Percentiles rank a stretch among this genome's conserved stretches.
Evolutionary conservation across 2,113 vertebrate species (phyloP).

Genomic region (Gymnorhina tibicen): DNA sequence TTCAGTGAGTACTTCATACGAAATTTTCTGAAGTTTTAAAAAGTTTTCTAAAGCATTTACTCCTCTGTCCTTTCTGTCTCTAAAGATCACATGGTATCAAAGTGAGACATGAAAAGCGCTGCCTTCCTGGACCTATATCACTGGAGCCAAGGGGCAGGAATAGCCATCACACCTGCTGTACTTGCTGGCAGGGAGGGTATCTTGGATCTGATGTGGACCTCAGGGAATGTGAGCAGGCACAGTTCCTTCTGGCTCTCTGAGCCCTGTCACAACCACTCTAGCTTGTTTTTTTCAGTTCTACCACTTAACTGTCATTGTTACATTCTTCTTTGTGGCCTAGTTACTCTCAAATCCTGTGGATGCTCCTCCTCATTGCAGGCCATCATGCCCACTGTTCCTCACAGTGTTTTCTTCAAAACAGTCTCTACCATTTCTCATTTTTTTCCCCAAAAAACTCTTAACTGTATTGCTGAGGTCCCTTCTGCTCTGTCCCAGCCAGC

Average conservation of each 20-base stretch:
- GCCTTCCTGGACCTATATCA: not conserved
- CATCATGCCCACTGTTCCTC: not conserved
- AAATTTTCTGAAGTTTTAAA: not conserved
- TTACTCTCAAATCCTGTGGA: not conserved
- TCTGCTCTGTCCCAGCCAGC: not conserved
- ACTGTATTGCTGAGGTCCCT: not conserved
- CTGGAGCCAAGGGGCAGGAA: not conserved
- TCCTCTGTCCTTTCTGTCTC: not conserved
- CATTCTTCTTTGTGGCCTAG: not conserved
- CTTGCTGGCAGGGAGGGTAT: fast-evolving
- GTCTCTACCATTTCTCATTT: not conserved
- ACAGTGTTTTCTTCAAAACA: not conserved
- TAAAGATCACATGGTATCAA: not conserved
- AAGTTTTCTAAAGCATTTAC: not conserved
- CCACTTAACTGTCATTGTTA: too few relatives aligned
- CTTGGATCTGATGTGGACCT: not conserved
- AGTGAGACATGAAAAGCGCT: not conserved
- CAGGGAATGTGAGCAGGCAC: not conserved
- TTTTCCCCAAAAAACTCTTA: fast-evolving
- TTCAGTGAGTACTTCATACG: not conserved
- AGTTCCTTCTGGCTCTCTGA: not conserved
- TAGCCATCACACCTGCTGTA: not conserved
- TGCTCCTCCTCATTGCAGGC: not conserved
- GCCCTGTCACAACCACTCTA: not conserved
- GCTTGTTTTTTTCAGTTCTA: not conserved